phyloP scores from a whole-genome alignment of 2,113 vertebrate species.

The Bombycilla garrulus region DNA sequence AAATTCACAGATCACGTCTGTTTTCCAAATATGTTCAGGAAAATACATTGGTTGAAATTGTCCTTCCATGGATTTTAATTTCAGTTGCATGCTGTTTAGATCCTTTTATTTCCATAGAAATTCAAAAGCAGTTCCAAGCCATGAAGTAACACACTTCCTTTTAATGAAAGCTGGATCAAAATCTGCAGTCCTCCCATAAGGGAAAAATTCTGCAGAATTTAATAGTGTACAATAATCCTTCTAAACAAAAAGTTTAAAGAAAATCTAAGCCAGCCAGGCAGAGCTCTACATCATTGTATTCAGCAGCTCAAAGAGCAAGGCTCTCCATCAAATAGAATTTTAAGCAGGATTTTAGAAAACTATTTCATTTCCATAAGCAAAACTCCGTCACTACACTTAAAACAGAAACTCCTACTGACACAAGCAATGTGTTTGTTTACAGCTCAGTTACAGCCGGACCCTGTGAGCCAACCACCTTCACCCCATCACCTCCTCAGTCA shows the following conservation, averaged over 20 bases:
- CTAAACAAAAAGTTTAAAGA: neutral
- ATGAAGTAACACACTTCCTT: neutral
- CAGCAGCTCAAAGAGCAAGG: neutral
- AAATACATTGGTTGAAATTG: neutral
- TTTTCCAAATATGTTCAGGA: constrained; percentile 43
- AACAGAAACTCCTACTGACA: neutral
- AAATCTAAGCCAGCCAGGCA: neutral
- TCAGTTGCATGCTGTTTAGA: neutral
- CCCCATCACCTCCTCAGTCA: neutral
- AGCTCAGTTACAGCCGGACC: neutral
- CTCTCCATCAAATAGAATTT: neutral
- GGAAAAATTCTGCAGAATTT: neutral
- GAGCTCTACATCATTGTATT: neutral
- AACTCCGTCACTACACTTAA: neutral
- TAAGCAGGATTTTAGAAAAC: neutral
- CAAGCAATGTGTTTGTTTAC: neutral
- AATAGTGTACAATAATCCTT: neutral
- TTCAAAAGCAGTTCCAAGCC: neutral
- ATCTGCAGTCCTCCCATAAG: neutral
- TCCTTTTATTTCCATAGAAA: neutral
- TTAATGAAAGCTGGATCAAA: neutral
- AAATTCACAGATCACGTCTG: neutral
- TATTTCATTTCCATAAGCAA: neutral
- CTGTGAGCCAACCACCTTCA: accelerated
- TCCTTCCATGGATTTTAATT: neutral